Percentiles rank a stretch among this genome's conserved stretches.
Evolutionary conservation across 2,888 invertebrate species (phyloP).

Genomic region (Diarsia rubi): DNA sequence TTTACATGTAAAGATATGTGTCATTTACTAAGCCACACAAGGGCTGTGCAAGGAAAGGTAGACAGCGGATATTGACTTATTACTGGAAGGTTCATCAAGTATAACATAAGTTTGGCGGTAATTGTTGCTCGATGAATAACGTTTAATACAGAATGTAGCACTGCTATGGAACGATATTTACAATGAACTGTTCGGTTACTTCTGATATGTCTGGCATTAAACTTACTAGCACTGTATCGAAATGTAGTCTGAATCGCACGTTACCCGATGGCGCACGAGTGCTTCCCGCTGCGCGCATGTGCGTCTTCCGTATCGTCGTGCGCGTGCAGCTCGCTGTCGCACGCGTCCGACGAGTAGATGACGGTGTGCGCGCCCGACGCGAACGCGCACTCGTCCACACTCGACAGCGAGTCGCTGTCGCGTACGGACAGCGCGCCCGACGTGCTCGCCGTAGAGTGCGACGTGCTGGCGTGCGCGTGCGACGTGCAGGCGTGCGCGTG

Average conservation of each 20-base stretch:
- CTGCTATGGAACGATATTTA: constrained; percentile 8
- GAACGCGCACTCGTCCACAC: too few relatives aligned
- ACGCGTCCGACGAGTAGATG: not conserved
- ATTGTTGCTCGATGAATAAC: not conserved
- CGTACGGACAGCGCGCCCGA: not conserved
- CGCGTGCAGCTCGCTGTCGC: not conserved
- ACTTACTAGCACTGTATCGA: constrained; percentile 24
- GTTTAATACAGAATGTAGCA: not conserved
- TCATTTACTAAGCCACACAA: not conserved
- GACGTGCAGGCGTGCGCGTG: not conserved
- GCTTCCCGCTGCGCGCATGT: constrained; percentile 17
- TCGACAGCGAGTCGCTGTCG: too few relatives aligned
- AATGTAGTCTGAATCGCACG: not conserved
- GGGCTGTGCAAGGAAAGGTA: not conserved
- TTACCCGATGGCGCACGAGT: constrained; percentile 42
- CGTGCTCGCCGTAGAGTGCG: constrained; percentile 23
- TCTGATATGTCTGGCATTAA: not conserved
- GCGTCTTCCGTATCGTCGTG: not conserved
- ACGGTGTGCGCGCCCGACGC: not conserved
- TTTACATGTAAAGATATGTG: not conserved
- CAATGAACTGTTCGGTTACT: constrained; percentile 7
- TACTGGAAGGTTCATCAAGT: not conserved
- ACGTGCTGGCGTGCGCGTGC: constrained; percentile 20
- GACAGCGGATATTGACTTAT: not conserved
- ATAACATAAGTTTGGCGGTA: constrained; percentile 2